Evolutionary conservation across 2,113 vertebrate genomes (phyloP).

Genomic region (Sander lucioperca): DNA sequence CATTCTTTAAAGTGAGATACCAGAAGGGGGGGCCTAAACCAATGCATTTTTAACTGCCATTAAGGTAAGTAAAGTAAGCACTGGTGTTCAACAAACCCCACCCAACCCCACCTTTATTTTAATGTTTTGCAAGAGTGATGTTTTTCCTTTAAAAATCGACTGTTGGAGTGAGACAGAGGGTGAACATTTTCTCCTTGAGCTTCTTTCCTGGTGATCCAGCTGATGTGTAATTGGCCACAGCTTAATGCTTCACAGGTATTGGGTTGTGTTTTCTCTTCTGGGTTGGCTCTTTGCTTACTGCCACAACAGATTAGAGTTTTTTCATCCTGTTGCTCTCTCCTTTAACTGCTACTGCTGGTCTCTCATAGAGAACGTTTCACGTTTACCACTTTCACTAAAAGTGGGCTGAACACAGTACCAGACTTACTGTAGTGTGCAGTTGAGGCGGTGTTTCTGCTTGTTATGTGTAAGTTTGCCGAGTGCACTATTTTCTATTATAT

Average conservation of each 20-base stretch:
- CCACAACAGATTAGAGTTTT: conserved; percentile 61
- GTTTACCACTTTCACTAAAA: conserved; percentile 34
- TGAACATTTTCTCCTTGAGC: conserved; percentile 41
- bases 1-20: conserved; percentile 34
- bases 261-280: conserved; percentile 49
- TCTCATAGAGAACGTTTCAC: conserved; percentile 35
- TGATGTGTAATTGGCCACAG: conserved; percentile 53
- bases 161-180: conserved; percentile 12
- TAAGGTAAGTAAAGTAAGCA: not conserved
- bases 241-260: conserved; percentile 56
- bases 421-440: conserved; percentile 2
- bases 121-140: conserved; percentile 18
- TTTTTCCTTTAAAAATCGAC: conserved; percentile 37
- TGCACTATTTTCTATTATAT: not conserved
- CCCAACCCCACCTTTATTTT: not conserved
- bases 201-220: conserved; percentile 46
- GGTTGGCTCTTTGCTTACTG: conserved; percentile 50
- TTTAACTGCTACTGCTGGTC: conserved; percentile 38
- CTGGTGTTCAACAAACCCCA: not conserved
- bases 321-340: conserved; percentile 34
- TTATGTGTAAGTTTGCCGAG: not conserved
- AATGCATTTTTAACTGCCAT: conserved; percentile 34
- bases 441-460: conserved; percentile 7
- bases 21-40: conserved; percentile 22
- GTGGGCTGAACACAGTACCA: not conserved